These are phyloP conservation scores for Capra hircus DNA, from an alignment of 2,113 vertebrate species.

Conservation along the genomic window DNA sequence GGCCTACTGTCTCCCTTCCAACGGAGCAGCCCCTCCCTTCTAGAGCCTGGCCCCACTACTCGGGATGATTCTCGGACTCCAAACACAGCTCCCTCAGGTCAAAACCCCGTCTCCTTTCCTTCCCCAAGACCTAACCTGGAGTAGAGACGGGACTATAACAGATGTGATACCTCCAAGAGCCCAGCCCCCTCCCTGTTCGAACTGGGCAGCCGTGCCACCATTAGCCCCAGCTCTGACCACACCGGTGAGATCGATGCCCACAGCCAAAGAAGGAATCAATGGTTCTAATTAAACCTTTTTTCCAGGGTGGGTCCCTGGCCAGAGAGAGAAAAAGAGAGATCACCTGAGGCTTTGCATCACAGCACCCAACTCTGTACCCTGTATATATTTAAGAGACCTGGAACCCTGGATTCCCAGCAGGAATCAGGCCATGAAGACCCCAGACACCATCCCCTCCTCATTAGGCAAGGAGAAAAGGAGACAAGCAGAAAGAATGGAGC, in stretches of 20 bases:
- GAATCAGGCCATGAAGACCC: neutral
- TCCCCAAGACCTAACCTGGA: neutral
- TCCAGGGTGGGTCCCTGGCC: slow-evolving; percentile 37
- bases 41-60: neutral
- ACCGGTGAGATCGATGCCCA: slow-evolving; percentile 28
- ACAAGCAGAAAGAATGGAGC: neutral
- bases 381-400: neutral
- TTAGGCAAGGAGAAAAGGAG: neutral
- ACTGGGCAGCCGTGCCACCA: neutral
- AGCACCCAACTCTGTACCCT: neutral
- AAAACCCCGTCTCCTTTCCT: neutral
- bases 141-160: neutral
- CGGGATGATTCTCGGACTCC: neutral
- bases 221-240: slow-evolving; percentile 35
- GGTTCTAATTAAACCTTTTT: slow-evolving; percentile 68
- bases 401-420: neutral
- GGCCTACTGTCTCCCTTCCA: neutral
- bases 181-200: neutral
- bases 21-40: neutral
- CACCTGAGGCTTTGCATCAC: neutral
- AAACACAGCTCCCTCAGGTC: neutral
- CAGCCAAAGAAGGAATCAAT: slow-evolving; percentile 64
- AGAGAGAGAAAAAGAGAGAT: neutral
- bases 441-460: neutral
- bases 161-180: neutral